A percentile compares a stretch with the other conserved stretches of the same genome.
Conservation (phyloP, 2,888 invertebrate genomes). For the Lycophotia porphyrea region DNA sequence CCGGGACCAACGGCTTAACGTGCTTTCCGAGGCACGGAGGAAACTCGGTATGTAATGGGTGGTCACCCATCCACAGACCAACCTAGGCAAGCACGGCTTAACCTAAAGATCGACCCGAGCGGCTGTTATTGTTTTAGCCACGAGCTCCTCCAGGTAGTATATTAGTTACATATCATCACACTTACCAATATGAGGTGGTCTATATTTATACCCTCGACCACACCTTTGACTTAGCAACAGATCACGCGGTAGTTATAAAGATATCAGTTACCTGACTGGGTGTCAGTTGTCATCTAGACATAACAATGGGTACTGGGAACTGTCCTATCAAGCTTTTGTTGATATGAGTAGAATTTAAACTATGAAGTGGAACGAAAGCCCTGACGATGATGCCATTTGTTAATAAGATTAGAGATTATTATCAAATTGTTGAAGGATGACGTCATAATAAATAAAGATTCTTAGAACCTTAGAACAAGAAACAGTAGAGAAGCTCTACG, state of each 20-base stretch:
- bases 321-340: constrained; percentile 18
- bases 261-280: constrained; percentile 31
- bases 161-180: not conserved
- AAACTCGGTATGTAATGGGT: too few relatives aligned
- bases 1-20: too few relatives aligned
- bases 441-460: not conserved
- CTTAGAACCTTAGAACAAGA: not conserved
- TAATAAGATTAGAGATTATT: not conserved
- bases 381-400: not conserved
- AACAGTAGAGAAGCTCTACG: not conserved
- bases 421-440: not conserved
- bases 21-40: too few relatives aligned
- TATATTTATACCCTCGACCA: constrained; percentile 21
- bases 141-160: too few relatives aligned
- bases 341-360: not conserved
- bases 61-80: too few relatives aligned
- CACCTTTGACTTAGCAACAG: not conserved
- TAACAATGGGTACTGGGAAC: constrained; percentile 60
- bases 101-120: too few relatives aligned
- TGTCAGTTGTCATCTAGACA: constrained; percentile 54
- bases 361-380: constrained; percentile 28
- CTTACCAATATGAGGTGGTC: not conserved
- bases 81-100: too few relatives aligned
- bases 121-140: too few relatives aligned
- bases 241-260: constrained; percentile 18